Evolutionary conservation across 1,140 invertebrate species (phyloP), one percentile per base, ranked within the genome.

Genomic region (Melitaea cinxia): DNA sequence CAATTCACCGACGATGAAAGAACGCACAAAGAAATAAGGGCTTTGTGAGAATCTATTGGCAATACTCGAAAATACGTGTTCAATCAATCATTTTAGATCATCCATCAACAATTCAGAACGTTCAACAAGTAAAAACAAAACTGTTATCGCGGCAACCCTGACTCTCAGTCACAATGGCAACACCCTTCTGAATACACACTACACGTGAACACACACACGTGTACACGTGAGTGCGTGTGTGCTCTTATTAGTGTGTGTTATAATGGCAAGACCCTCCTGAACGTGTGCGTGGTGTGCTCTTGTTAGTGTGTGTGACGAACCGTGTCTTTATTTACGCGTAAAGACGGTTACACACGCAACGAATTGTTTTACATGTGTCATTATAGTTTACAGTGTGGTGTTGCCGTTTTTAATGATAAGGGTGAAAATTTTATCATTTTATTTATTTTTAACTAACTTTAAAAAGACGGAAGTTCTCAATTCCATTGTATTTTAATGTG

Each of bases 111-210:
- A 24, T 35, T 56, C 39, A 19, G 53, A 57, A 45, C 60, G 60
- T 19, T 65, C 62, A 65, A 65, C 62, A 65, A 65, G 62, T 65
- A 65, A 65, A 56, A 65, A 65, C 62, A 65, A 65, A 65, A 65
- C 62, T 57, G 54, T 52, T 65, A 57, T 57, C 54, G 35, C 15
- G 28, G 54, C 23, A 21, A n/a, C 54, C 17, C 54, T 47, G 42
- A 47, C 19, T 47, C 42, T 19, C 39, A n/a, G 17, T 47, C 42
- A 47, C 42, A 47, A 47, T 21, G 21, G 42, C 37, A 42, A 42
- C 19, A 23, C 42, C 42, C 19, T 47, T 45, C 3, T 28, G 26
- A n/a, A n/a, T n/a, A n/a, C n/a, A n/a, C n/a, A n/a, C n/a, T n/a
- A n/a, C n/a, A n/a, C n/a, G n/a, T n/a, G n/a, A n/a, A n/a, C n/a